These are phyloP conservation scores for Diplosoma virens DNA, from an alignment of 23 tunicate genomes.

Conservation along the genomic window DNA sequence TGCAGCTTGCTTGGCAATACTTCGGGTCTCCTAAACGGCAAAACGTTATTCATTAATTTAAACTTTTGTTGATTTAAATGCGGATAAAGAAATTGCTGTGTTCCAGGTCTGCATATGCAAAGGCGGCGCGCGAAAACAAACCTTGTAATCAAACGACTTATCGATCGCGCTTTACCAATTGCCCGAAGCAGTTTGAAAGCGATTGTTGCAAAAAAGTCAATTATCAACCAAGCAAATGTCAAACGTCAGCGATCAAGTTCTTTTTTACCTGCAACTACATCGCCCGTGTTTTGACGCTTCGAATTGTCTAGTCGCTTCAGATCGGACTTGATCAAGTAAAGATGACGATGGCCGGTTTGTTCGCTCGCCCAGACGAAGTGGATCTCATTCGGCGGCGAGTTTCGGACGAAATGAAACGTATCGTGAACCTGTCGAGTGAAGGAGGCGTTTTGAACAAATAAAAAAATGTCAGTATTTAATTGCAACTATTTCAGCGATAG, in stretches of 20 bases:
- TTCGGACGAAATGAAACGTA: conserved; percentile 54
- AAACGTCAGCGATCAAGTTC: background rate
- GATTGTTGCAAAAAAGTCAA: too few relatives aligned
- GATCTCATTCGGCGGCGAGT: conserved; percentile 46
- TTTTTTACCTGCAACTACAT: conserved; percentile 39
- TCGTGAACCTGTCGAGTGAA: conserved; percentile 62
- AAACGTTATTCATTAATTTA: too few relatives aligned
- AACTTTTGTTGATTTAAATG: too few relatives aligned
- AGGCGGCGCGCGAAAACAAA: too few relatives aligned
- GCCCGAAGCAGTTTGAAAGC: too few relatives aligned
- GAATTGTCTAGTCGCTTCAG: conserved; percentile 28
- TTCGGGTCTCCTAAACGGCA: conserved; percentile 29
- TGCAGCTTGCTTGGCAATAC: conserved; percentile 36
- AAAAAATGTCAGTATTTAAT: too few relatives aligned
- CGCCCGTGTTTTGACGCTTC: conserved; percentile 61
- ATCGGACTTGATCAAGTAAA: conserved; percentile 54
- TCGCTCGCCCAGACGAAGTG: conserved; percentile 89
- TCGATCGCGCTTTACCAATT: too few relatives aligned
- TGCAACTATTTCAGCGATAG: too few relatives aligned
- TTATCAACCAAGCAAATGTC: background rate
- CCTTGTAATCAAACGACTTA: too few relatives aligned
- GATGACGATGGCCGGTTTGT: conserved; percentile 71
- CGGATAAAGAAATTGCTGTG: too few relatives aligned
- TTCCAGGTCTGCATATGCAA: too few relatives aligned
- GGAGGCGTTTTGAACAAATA: background rate